Evolutionary conservation across 1,140 invertebrate genomes (phyloP).

Genomic region (Bombus pascuorum): DNA sequence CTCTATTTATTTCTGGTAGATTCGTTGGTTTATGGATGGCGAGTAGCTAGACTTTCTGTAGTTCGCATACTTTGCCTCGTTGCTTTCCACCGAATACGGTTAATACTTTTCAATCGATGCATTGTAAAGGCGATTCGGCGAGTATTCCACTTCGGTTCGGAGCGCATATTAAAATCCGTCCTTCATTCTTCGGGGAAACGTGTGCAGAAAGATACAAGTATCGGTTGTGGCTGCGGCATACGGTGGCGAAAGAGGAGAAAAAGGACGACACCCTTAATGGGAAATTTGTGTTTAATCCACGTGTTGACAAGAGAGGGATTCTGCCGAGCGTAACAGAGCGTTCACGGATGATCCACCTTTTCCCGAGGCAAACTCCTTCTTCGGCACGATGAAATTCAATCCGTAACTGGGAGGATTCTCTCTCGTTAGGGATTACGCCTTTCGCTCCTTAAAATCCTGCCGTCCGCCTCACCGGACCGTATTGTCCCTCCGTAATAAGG

Average conservation of each 20-base stretch:
- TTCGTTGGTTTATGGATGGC: background rate
- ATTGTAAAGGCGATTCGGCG: background rate
- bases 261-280: conserved; percentile 58
- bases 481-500: conserved; percentile 76
- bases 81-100: conserved; percentile 3
- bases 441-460: conserved; percentile 60
- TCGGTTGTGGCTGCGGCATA: background rate
- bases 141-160: background rate
- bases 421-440: conserved; percentile 57
- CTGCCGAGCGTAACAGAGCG: conserved; percentile 38
- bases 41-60: background rate
- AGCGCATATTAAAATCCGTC: conserved; percentile 24
- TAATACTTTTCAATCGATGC: background rate
- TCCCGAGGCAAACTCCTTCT: conserved; percentile 40
- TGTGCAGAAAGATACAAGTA: background rate
- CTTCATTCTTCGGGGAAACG: background rate
- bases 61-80: background rate
- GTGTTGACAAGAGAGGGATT: conserved; percentile 54
- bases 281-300: conserved; percentile 64
- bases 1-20: no score
- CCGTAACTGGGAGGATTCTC: conserved; percentile 38
- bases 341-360: conserved; percentile 45
- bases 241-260: background rate
- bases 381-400: conserved; percentile 52
- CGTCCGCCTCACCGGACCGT: conserved; percentile 35